Base-by-base conservation (phyloP, 2,797 vertebrate species). In the Salmo trutta region DNA sequence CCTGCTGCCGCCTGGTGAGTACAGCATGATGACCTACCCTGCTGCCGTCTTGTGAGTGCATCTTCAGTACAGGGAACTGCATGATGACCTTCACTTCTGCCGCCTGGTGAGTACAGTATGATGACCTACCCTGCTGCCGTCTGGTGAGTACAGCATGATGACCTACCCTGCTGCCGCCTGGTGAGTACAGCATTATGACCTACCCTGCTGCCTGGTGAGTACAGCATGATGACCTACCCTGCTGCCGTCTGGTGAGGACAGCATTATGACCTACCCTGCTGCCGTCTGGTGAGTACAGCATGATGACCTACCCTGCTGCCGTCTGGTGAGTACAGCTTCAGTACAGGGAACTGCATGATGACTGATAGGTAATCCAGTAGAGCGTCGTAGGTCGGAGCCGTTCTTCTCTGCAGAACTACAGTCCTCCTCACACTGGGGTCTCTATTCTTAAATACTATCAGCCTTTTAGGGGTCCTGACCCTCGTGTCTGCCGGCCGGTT, bases 301-400 rank as follows among this genome's bases (percentile, higher is more conserved):
- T 31, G 16, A 66, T 24, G 67, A 91, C 96, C 96, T 88, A 99
- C 98, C 93, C 95, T 95, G 91, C 95, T 95, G 75, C 98, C 97
- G 54, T 98, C 96, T 0, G 91, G 91, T 15, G 95, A 93, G 73
- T 96, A 99, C 1, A 99, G 91, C 86, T 97, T 99, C 65, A 91
- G 80, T 4, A 99, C 97, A 6, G 95, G 95, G 83, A 95, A 96
- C 85, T 95, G 94, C 93, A 99, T 91, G 75, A 95, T 86, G 78
- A 96, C 94, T 0, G 96, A 96, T 70, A 99, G 92, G 82, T 96
- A 94, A 89, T 96, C 95, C 90, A 99, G 89, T 77, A 99, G 92
- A 66, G 92, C 93, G 33, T 98, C 94, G 84, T 98, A 99, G 12
- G 91, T 97, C 66, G 95, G 95, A 0, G 94, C 95, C n/a, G 92